Base-by-base conservation (phyloP, 1,140 invertebrate genomes). In the Aphaenogaster floridana region DNA sequence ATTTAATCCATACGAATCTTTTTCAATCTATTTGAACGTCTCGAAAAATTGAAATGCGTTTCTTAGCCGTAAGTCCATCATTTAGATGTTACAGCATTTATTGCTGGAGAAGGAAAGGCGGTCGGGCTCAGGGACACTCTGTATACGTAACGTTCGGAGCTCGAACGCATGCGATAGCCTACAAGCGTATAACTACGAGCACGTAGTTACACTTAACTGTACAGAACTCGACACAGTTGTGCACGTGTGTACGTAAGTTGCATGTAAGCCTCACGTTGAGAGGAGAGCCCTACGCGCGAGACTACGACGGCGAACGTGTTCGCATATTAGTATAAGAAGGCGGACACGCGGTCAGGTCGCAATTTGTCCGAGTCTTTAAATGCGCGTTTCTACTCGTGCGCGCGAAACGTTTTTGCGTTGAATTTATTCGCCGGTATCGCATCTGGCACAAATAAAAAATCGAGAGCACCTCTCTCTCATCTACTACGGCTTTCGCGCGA, bases 281-380 rank as follows among this genome's bases (percentile, higher is more conserved):
- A 68, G 36, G 45, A 79, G 59, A 69, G 15, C 21, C 39, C 39
- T 72, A 28, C 66, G 21, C 52, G 48, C 15, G 15, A 45, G 36
- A 36, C 39, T 45, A 81, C 66, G 64, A 83, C 52, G 52, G 79
- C 64, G 39, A 81, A 45, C 64, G 52, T 71, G 64, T 83, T 83
- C 80, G 28, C 54, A 34, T 83, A 74, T 83, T 83, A 83, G 68
- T 83, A 83, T 83, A 61, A 83, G 78, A 83, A 88, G 61, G 78
- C 78, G 79, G 54, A 78, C 88, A 88, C 78, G 64, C 63, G 42
- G 87, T 13, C n/a, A 50, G 69, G 61, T 88, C 76, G 85, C 71
- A 90, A 90, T 90, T 90, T 90, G 88, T 90, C 77, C 88, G 57
- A 81, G 57, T 81, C 68, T 90, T 90, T 89, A 89, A 90, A 86